Percentiles rank a stretch among this genome's conserved stretches.
Evolutionary conservation across 2,797 vertebrate species (phyloP).

Genomic region (Syngnathus rostellatus): DNA sequence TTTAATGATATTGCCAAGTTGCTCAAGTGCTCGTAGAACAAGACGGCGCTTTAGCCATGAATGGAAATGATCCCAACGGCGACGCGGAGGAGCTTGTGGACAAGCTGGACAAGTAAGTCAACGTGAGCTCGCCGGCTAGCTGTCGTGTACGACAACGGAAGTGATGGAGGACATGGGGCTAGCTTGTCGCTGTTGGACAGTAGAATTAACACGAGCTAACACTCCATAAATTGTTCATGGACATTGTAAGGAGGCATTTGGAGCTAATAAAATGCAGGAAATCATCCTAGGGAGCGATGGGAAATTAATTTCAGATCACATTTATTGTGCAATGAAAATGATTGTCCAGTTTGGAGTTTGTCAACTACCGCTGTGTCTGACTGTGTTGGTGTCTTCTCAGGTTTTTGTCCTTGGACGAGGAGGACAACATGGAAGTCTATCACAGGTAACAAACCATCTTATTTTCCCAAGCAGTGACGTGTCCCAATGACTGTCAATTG

Average conservation of each 20-base stretch:
- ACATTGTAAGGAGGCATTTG: background rate
- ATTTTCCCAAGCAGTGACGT: background rate
- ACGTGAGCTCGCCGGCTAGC: background rate
- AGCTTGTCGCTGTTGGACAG: conserved; percentile 3
- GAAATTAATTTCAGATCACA: background rate
- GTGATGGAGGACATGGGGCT: no score
- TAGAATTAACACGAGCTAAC: background rate
- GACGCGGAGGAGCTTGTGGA: conserved; percentile 17
- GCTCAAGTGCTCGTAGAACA: background rate
- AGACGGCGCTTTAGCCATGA: conserved; percentile 10
- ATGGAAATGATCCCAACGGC: rapidly evolving
- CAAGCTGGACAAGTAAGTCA: conserved; percentile 46
- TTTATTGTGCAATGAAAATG: background rate
- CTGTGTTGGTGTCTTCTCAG: conserved; percentile 28
- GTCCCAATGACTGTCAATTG: no score
- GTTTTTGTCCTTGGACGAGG: conserved; percentile 36
- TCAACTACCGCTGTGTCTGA: background rate
- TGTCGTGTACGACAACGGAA: no score
- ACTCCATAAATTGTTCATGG: background rate
- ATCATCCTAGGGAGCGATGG: no score
- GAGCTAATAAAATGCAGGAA: background rate
- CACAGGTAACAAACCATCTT: conserved; percentile 35
- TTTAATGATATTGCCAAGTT: background rate
- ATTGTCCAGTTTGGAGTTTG: no score
- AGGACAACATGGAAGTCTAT: conserved; percentile 38